phyloP scores from a whole-genome alignment of 1,140 invertebrate genomes.

The Papilio helenus region DNA sequence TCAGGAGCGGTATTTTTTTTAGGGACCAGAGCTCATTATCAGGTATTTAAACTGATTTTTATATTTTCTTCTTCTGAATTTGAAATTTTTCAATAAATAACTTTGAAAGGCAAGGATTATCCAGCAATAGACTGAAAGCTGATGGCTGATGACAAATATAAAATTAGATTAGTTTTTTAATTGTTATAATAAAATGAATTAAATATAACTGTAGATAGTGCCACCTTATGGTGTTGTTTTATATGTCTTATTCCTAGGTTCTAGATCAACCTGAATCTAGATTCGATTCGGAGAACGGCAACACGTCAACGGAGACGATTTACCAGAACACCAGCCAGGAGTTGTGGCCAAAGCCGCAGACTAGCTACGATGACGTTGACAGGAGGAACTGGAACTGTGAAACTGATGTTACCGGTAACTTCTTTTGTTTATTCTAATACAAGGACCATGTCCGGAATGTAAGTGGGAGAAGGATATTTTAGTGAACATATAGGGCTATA shows the following conservation, averaged over 20 bases:
- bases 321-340: conserved; percentile 61
- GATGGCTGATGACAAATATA: too few relatives aligned
- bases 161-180: too few relatives aligned
- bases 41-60: conserved; percentile 48
- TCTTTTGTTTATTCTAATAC: not conserved
- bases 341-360: conserved; percentile 52
- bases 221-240: too few relatives aligned
- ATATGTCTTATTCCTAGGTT: conserved; percentile 55
- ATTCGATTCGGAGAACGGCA: conserved; percentile 66
- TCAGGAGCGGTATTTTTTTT: conserved; percentile 74
- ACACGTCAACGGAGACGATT: conserved; percentile 67
- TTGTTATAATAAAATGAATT: too few relatives aligned
- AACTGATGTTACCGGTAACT: conserved; percentile 49
- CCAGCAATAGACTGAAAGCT: too few relatives aligned
- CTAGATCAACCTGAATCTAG: conserved; percentile 60
- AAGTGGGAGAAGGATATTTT: too few relatives aligned
- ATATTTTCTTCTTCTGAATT: too few relatives aligned
- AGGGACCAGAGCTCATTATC: conserved; percentile 69
- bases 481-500: too few relatives aligned
- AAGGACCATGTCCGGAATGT: too few relatives aligned
- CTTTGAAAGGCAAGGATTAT: too few relatives aligned
- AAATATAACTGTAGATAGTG: too few relatives aligned
- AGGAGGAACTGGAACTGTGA: conserved; percentile 49
- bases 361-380: conserved; percentile 48
- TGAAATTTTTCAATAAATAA: too few relatives aligned